Evolutionary conservation across 2,797 vertebrate genomes (phyloP).

Genomic region (Ctenopoma kingsleyae): DNA sequence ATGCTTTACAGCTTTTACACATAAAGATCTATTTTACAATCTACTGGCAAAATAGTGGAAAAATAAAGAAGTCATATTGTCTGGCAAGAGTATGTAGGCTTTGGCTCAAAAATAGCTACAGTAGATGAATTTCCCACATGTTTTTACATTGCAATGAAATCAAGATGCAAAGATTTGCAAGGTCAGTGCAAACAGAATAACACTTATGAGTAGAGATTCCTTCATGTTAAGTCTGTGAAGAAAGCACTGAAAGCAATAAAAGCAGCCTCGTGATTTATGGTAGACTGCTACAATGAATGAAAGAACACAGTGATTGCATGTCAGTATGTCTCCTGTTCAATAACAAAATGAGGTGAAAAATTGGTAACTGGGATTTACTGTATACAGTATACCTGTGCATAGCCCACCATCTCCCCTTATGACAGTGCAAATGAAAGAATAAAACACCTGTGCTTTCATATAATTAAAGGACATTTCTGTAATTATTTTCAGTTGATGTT

Average conservation of each 20-base stretch:
- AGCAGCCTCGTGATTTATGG: not conserved
- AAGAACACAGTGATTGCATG: not conserved
- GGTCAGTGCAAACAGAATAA: not conserved
- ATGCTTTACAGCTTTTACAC: constrained; percentile 1
- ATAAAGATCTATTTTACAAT: constrained; percentile 24
- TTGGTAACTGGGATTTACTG: not conserved
- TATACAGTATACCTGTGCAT: not conserved
- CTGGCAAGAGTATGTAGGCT: constrained; percentile 13
- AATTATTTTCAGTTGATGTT: too few relatives aligned
- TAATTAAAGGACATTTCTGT: too few relatives aligned
- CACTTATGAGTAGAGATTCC: not conserved
- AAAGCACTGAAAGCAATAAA: too few relatives aligned
- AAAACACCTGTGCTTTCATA: not conserved
- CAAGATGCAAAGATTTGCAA: constrained; percentile 19
- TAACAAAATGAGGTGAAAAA: not conserved
- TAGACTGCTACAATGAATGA: not conserved
- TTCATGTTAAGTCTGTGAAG: not conserved
- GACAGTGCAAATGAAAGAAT: not conserved
- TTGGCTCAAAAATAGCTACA: constrained; percentile 9
- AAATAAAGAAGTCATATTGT: constrained; percentile 4
- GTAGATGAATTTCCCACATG: constrained; percentile 15
- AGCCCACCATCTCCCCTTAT: not conserved
- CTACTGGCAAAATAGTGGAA: constrained; percentile 14
- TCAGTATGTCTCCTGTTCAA: not conserved
- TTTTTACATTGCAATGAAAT: constrained; percentile 17